These are phyloP conservation scores for Nanorana parkeri DNA, from an alignment of 2,113 vertebrate genomes.

Conservation along the genomic window DNA sequence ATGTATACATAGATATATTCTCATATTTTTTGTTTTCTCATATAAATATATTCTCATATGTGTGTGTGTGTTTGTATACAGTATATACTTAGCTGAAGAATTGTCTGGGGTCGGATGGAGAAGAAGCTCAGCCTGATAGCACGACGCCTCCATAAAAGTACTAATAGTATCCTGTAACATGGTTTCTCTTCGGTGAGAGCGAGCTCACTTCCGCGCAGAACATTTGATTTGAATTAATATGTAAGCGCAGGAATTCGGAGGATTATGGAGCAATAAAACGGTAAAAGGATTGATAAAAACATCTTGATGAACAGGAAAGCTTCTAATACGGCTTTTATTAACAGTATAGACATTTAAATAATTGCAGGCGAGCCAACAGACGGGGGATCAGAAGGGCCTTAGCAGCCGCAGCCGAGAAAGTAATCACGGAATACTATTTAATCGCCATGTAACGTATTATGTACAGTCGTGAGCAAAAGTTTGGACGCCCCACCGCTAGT, in stretches of 20 bases:
- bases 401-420: background rate
- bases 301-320: constrained; percentile 43
- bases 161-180: constrained; percentile 27
- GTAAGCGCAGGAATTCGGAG: constrained; percentile 39
- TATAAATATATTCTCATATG: too few species aligned
- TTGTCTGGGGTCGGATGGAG: too few species aligned
- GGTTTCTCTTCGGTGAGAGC: background rate
- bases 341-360: constrained; percentile 45
- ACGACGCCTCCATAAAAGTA: background rate
- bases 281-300: constrained; percentile 47
- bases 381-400: background rate
- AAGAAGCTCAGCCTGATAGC: too few species aligned
- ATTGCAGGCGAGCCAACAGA: constrained; percentile 19
- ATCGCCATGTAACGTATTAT: background rate
- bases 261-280: constrained; percentile 42
- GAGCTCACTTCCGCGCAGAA: constrained; percentile 15
- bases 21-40: too few species aligned
- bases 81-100: too few species aligned
- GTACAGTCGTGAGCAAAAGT: too few species aligned
- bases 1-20: too few species aligned
- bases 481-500: too few species aligned
- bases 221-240: constrained; percentile 47
- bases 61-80: too few species aligned
- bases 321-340: constrained; percentile 46
- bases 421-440: background rate